These are phyloP conservation scores for Calliphora vicina DNA, from an alignment of 1,140 invertebrate species.

Conservation along the genomic window DNA sequence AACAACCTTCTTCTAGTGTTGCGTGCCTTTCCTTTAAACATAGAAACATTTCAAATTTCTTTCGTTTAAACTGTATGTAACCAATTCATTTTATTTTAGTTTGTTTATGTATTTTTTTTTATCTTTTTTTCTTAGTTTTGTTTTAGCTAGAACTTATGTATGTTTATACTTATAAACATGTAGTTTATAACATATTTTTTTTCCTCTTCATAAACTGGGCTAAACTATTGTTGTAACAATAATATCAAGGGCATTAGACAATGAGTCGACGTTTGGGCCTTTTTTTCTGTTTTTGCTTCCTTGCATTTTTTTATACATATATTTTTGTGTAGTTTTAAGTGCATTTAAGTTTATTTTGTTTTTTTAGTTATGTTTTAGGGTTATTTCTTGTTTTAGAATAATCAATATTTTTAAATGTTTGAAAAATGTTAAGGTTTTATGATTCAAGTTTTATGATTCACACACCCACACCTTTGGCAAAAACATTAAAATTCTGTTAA, in stretches of 20 bases:
- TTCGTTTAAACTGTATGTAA: no score
- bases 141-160: neutral
- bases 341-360: neutral
- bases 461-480: neutral
- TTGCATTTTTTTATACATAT: no score
- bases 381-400: no score
- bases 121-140: neutral
- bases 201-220: neutral
- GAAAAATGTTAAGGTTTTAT: no score
- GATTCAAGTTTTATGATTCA: neutral
- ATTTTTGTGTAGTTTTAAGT: neutral
- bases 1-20: no score
- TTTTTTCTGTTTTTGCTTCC: neutral
- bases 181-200: neutral
- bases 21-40: no score
- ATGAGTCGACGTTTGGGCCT: neutral
- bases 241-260: neutral
- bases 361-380: no score
- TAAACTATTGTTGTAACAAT: slow-evolving; percentile 1
- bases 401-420: neutral
- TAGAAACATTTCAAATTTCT: no score
- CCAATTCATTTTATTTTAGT: no score
- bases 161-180: neutral
- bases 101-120: no score
- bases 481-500: neutral